Evolutionary conservation across 2,797 vertebrate genomes (phyloP).

Genomic region (Sebastes matsubarae): DNA sequence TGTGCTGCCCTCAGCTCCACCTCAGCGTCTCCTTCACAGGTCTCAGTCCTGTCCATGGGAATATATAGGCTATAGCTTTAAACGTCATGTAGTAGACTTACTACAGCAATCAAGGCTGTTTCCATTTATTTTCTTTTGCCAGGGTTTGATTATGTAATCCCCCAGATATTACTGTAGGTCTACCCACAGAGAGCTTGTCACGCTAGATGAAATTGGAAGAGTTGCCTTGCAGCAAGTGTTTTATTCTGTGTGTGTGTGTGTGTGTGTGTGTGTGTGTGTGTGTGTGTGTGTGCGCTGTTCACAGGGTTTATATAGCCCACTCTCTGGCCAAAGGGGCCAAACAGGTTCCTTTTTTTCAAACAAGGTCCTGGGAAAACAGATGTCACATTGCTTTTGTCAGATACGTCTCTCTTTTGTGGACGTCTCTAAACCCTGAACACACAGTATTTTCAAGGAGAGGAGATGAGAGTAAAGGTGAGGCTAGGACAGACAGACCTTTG

Average conservation of each 20-base stretch:
- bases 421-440: not conserved
- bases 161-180: slow-evolving; percentile 28
- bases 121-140: slow-evolving; percentile 19
- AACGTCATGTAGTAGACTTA: not conserved
- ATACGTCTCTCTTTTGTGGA: not conserved
- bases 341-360: not conserved
- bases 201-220: slow-evolving; percentile 36
- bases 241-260: not conserved
- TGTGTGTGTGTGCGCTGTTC: not conserved
- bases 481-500: not conserved
- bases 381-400: slow-evolving; percentile 26
- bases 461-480: slow-evolving; percentile 16
- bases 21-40: not conserved
- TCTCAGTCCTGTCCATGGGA: not conserved
- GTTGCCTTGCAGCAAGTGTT: slow-evolving; percentile 20
- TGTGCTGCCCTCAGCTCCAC: not conserved
- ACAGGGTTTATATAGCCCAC: not conserved
- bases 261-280: not conserved
- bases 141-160: slow-evolving; percentile 43
- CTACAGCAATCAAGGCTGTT: slow-evolving; percentile 22
- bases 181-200: slow-evolving; percentile 36
- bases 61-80: not conserved
- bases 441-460: slow-evolving; percentile 10
- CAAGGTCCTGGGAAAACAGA: slow-evolving; percentile 24
- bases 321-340: not conserved